phyloP scores from a whole-genome alignment of 1,140 invertebrate genomes.

The Orchesella cincta region DNA sequence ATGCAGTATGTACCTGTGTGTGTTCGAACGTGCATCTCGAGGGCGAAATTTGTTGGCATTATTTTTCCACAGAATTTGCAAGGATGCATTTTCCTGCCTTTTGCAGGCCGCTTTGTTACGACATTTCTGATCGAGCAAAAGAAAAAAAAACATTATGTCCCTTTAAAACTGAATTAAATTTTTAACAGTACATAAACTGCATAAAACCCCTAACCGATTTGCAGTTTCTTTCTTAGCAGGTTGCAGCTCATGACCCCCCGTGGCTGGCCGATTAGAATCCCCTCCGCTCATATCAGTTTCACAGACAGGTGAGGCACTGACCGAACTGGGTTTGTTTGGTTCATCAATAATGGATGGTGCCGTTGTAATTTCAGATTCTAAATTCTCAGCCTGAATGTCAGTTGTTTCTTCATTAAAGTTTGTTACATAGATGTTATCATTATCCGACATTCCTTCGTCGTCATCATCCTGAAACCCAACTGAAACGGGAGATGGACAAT shows the following conservation, averaged over 20 bases:
- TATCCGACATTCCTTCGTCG: neutral
- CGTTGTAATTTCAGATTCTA: neutral
- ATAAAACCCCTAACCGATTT: too few relatives aligned
- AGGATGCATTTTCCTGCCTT: neutral
- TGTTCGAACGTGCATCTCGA: neutral
- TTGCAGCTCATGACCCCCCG: too few relatives aligned
- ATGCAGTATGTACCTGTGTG: neutral
- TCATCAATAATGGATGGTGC: too few relatives aligned
- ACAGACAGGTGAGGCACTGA: too few relatives aligned
- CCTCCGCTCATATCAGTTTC: too few relatives aligned
- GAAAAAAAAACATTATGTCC: too few relatives aligned
- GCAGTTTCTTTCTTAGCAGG: too few relatives aligned
- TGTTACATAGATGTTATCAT: neutral
- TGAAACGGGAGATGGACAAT: neutral
- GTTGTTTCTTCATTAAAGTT: neutral
- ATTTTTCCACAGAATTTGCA: slow-evolving; percentile 21
- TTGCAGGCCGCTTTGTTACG: neutral
- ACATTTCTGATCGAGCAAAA: too few relatives aligned
- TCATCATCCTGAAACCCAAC: neutral
- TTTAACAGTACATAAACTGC: neutral
- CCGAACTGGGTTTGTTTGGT: too few relatives aligned
- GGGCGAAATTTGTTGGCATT: neutral
- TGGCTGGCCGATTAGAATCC: too few relatives aligned
- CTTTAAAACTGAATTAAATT: neutral
- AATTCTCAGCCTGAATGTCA: neutral